Conservation (phyloP, 2,113 vertebrate species). For the Tetrax tetrax region DNA sequence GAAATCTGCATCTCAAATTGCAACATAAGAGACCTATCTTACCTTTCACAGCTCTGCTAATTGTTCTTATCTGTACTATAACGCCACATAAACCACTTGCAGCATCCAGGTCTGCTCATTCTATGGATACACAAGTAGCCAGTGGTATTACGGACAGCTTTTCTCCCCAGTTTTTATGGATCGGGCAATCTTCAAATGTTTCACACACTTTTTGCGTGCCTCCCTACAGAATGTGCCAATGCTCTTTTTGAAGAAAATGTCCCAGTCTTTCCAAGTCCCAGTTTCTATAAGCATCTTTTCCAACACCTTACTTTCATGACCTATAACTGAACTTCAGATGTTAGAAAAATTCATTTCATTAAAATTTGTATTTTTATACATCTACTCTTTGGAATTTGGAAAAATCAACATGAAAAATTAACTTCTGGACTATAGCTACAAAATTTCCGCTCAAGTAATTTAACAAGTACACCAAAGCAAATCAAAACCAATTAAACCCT, state of each 20-base stretch:
- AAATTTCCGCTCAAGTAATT: neutral
- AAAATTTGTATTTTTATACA: too few relatives aligned
- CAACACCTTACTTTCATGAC: neutral
- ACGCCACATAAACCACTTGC: neutral
- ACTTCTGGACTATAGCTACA: neutral
- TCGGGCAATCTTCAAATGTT: neutral
- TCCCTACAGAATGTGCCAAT: neutral
- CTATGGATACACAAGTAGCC: neutral
- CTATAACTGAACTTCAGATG: neutral
- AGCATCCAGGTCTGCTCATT: neutral
- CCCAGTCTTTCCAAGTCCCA: neutral
- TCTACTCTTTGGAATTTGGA: neutral
- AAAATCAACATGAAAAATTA: neutral
- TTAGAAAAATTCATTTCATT: neutral
- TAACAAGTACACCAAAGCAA: neutral
- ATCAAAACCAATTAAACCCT: neutral
- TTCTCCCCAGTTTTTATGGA: neutral
- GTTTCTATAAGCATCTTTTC: neutral
- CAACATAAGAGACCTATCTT: neutral
- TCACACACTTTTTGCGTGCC: neutral
- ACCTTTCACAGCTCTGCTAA: neutral
- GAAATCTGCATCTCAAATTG: neutral
- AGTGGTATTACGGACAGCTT: accelerated
- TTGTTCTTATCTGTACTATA: neutral
- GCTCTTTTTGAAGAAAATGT: neutral